phyloP scores from a whole-genome alignment of 1,140 invertebrate species.

The Fopius arisanus region DNA sequence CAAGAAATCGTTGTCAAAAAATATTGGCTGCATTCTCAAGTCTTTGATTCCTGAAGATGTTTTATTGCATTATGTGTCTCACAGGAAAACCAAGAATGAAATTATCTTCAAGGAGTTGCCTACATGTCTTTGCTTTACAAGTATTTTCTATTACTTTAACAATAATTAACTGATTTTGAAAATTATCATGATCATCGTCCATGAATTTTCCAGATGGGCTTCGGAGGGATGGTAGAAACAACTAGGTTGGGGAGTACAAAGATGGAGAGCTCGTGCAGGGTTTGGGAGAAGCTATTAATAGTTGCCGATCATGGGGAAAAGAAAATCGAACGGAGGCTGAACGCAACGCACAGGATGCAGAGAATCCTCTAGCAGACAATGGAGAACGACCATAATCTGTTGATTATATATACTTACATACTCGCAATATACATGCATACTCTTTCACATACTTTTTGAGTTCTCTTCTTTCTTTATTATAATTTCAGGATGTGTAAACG shows the following conservation, averaged over 20 bases:
- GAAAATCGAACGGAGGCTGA: neutral
- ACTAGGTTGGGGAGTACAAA: neutral
- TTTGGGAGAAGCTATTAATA: neutral
- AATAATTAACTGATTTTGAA: neutral
- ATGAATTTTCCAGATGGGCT: neutral
- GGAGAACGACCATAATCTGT: neutral
- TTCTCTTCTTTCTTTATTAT: neutral
- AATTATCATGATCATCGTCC: neutral
- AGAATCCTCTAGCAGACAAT: neutral
- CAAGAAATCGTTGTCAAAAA: too few relatives aligned
- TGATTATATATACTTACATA: too few relatives aligned
- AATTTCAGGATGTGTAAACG: neutral
- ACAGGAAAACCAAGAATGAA: neutral
- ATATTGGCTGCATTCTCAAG: too few relatives aligned
- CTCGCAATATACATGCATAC: too few relatives aligned
- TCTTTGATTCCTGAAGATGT: neutral
- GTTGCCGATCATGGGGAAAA: neutral
- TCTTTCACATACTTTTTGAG: neutral
- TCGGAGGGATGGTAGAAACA: neutral
- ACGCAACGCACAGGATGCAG: neutral
- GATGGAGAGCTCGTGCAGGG: neutral
- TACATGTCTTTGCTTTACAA: neutral
- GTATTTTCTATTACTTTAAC: neutral
- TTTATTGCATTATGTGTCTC: neutral
- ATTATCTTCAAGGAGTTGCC: neutral